Evolutionary conservation across 2,113 vertebrate genomes (phyloP), one percentile per base, ranked within the genome.

Genomic region (Malaclemys terrapin): DNA sequence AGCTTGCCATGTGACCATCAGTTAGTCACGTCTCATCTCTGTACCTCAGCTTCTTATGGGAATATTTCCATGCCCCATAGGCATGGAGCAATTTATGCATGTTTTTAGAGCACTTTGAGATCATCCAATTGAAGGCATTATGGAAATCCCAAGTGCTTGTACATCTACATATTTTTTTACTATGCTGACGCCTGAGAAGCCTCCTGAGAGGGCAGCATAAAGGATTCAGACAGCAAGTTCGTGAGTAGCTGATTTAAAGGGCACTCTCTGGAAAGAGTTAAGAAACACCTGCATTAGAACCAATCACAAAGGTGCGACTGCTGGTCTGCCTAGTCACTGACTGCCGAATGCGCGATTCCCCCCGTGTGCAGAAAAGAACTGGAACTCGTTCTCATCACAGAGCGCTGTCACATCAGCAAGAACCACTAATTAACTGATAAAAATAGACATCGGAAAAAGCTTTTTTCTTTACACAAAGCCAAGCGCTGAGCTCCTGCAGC

Each of bases 351-450:
- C 9, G 1, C 80, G 88, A 96, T 49, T 54, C 84, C 93, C 90
- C 90, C 38, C 2, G 82, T 14, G 16, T 0, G 1, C 69, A 87
- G 92, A 35, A 27, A 62, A 89, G 84, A 50, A 62, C 82, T 94
- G 94, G 90, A 75, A 97, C 89, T 8, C 91, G 90, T 89, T 88
- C 91, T 87, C 93, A 87, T 53, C 49, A 0, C 83, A 54, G 80
- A 25, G 89, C 86, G 42, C 4, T 83, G 89, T 84, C 88, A 81
- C 83, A 76, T 89, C 96, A 95, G 92, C 89, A 85, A 90, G 88
- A 86, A 84, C 89, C 6, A 89, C 95, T 95, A 96, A 97, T 94
- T 95, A 94, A 93, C 57, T 3, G 92, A 93, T 79, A 97, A 97
- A 96, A 97, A 97, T 93, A 97, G 95, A 93, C n/a, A 88, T 62